Conservation (phyloP, 2,888 invertebrate genomes). For the Meta bourneti region DNA sequence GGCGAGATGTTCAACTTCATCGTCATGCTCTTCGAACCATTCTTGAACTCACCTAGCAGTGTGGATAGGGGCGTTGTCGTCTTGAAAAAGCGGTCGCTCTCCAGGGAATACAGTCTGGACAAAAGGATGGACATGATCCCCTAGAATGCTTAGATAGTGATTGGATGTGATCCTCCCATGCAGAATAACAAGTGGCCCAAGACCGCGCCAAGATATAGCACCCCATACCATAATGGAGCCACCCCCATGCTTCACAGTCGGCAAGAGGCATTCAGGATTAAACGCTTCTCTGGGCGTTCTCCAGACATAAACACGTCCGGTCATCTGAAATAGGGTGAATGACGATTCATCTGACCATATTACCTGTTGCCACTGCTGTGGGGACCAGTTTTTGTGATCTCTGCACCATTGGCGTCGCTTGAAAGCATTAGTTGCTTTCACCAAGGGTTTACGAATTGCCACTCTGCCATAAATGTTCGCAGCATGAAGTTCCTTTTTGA, state of each 20-base stretch:
- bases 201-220: conserved; percentile 26
- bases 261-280: conserved; percentile 42
- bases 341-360: too few relatives aligned
- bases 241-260: conserved; percentile 36
- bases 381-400: too few relatives aligned
- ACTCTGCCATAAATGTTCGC: neutral
- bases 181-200: conserved; percentile 45
- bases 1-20: too few relatives aligned
- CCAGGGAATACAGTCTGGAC: too few relatives aligned
- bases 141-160: conserved; percentile 27
- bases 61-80: too few relatives aligned
- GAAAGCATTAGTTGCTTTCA: conserved; percentile 42
- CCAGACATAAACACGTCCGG: neutral
- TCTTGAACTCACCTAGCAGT: too few relatives aligned
- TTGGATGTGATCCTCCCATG: conserved; percentile 46
- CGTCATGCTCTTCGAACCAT: too few relatives aligned
- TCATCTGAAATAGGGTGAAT: too few relatives aligned
- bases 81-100: too few relatives aligned
- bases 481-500: too few relatives aligned
- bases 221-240: conserved; percentile 20
- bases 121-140: too few relatives aligned
- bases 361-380: too few relatives aligned
- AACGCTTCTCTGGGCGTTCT: conserved; percentile 47
- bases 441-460: conserved; percentile 48
- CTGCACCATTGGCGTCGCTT: neutral